Evolutionary conservation across 2,888 invertebrate species (phyloP).

Genomic region (Cheilosia variabilis): DNA sequence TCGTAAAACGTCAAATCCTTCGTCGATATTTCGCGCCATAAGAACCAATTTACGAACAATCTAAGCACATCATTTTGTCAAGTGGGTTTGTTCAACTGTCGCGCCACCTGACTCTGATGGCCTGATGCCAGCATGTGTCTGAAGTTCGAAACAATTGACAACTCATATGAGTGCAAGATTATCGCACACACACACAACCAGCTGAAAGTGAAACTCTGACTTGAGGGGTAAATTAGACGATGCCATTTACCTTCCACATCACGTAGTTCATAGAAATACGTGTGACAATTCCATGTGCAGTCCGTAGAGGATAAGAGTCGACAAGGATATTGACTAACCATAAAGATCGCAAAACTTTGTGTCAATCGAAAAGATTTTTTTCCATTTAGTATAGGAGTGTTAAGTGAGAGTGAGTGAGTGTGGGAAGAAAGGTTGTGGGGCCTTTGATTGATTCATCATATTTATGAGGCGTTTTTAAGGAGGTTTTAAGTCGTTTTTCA

Average conservation of each 20-base stretch:
- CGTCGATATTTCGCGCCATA: slow-evolving; percentile 7
- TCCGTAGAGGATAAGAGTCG: slow-evolving; percentile 43
- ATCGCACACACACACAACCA: background rate
- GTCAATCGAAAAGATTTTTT: slow-evolving; percentile 4
- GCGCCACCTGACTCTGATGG: slow-evolving; percentile 30
- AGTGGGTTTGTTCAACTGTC: slow-evolving; percentile 58
- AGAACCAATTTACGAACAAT: slow-evolving; percentile 26
- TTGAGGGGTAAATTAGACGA: slow-evolving; percentile 38
- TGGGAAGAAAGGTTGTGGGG: background rate
- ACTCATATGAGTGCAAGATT: slow-evolving; percentile 17
- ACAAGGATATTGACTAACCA: slow-evolving; percentile 59
- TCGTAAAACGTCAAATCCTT: slow-evolving; percentile 10
- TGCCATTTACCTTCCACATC: slow-evolving; percentile 49
- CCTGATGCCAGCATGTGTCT: slow-evolving; percentile 11
- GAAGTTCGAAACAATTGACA: slow-evolving; percentile 41
- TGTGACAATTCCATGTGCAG: slow-evolving; percentile 64
- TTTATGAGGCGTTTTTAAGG: no score
- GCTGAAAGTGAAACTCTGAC: slow-evolving; percentile 53
- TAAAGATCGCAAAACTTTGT: slow-evolving; percentile 27
- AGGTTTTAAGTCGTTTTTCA: no score
- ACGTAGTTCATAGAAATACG: slow-evolving; percentile 70
- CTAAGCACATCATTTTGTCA: slow-evolving; percentile 35
- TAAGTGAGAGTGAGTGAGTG: background rate
- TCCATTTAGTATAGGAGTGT: background rate
- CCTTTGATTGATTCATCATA: slow-evolving; percentile 50